Conservation (phyloP, 1,140 invertebrate genomes). For the Drosophila sp. region DNA sequence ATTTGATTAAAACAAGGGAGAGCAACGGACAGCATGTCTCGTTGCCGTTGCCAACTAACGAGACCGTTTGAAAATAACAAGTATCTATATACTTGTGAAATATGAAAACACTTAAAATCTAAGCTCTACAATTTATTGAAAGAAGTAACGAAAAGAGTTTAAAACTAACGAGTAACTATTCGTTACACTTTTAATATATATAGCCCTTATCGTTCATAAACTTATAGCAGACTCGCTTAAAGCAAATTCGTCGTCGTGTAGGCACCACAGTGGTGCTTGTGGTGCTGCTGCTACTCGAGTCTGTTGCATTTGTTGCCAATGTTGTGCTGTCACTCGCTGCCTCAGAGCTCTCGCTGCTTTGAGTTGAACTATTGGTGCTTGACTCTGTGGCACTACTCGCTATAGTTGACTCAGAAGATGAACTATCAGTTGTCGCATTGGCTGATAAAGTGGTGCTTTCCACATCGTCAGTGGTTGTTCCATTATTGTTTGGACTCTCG, state of each 20-base stretch:
- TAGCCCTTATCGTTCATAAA: slow-evolving; percentile 61
- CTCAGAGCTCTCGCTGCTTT: neutral
- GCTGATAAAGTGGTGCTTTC: slow-evolving; percentile 32
- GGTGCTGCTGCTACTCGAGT: slow-evolving; percentile 1
- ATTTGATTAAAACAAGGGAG: too few species aligned
- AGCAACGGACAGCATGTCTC: neutral
- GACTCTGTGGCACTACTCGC: slow-evolving; percentile 14
- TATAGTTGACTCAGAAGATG: slow-evolving; percentile 2
- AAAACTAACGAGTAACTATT: slow-evolving; percentile 18
- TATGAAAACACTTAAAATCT: neutral
- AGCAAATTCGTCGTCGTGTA: slow-evolving; percentile 52
- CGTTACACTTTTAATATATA: slow-evolving; percentile 32
- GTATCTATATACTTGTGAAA: neutral
- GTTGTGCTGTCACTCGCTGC: slow-evolving; percentile 17
- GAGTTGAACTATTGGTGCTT: neutral
- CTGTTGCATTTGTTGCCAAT: neutral
- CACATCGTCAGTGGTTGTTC: neutral
- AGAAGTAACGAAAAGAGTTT: neutral
- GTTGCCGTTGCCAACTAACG: neutral
- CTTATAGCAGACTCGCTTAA: slow-evolving; percentile 66
- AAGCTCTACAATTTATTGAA: neutral
- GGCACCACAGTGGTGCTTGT: slow-evolving; percentile 12
- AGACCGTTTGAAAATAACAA: neutral
- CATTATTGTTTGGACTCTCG: neutral
- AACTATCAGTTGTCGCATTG: slow-evolving; percentile 16